Percentiles rank a stretch among this genome's conserved stretches.
Conservation (phyloP, 2,113 vertebrate species). For the Phycodurus eques region DNA sequence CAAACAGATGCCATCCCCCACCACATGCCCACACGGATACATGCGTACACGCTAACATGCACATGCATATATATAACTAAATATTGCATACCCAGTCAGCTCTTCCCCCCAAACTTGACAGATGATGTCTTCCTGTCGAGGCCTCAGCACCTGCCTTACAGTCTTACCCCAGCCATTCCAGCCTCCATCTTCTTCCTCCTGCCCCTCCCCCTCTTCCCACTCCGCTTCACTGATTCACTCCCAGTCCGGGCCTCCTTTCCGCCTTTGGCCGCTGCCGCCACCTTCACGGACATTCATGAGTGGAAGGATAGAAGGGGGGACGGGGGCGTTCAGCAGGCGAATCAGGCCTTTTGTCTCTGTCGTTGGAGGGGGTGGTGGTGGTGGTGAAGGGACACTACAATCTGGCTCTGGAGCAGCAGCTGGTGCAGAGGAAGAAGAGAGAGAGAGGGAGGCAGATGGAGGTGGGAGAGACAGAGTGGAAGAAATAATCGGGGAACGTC, state of each 20-base stretch:
- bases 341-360: slow-evolving; percentile 77
- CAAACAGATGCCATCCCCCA: slow-evolving; percentile 30
- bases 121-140: slow-evolving; percentile 57
- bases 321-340: slow-evolving; percentile 70
- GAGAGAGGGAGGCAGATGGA: slow-evolving; percentile 49
- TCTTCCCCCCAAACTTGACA: slow-evolving; percentile 48
- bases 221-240: slow-evolving; percentile 60
- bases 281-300: slow-evolving; percentile 44
- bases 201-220: slow-evolving; percentile 25
- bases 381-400: slow-evolving; percentile 60
- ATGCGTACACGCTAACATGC: slow-evolving; percentile 44
- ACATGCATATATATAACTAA: slow-evolving; percentile 26
- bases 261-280: slow-evolving; percentile 37
- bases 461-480: slow-evolving; percentile 41
- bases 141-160: slow-evolving; percentile 66
- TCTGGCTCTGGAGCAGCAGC: slow-evolving; percentile 66
- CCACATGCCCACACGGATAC: slow-evolving; percentile 30
- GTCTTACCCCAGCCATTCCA: slow-evolving; percentile 53
- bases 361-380: slow-evolving; percentile 40
- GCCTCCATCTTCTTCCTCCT: slow-evolving; percentile 40
- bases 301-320: slow-evolving; percentile 53
- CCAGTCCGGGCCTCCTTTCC: slow-evolving; percentile 56
- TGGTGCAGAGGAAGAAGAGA: slow-evolving; percentile 61
- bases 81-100: slow-evolving; percentile 63
- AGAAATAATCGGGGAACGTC: slow-evolving; percentile 27